Evolutionary conservation across 2,888 invertebrate species (phyloP), one percentile per base, ranked within the genome.

Genomic region (Osmoderma eremita): DNA sequence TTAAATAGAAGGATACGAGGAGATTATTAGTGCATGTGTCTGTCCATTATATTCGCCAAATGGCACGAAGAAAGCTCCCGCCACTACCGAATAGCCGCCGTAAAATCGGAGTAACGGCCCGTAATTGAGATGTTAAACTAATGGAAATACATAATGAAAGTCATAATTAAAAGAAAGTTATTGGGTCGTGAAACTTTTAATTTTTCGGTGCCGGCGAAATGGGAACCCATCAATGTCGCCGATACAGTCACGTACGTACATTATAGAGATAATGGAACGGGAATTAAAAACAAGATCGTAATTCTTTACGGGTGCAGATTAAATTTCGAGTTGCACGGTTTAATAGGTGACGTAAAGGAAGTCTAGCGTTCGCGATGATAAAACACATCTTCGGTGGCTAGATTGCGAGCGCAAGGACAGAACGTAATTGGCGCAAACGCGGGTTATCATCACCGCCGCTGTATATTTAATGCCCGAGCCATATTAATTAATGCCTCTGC

Each of bases 51-150:
- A 30, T 30, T 30, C 30, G 30, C 30, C 30, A 30, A 8, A 45
- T 45, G 15, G 15, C 15, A 13, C 18, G 15, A 2, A 13, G 15
- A 45, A 45, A 13, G 18, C 15, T 17, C 13, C 45, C 18, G 15
- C 18, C 15, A 6, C 13, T 13, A 56, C n/a, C 22, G 42, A 42
- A 42, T 42, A 12, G 15, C 30, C 6, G n/a, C 24, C 15, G 24
- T 58, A 58, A 58, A 58, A 58, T 22, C 15, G 24, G 24, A 42
- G 41, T 58, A 42, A 58, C 20, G 24, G 8, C 42, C 22, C n/a
- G 56, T 42, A 58, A 58, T 58, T 24, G 13, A 24, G 56, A 58
- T 58, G 56, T 58, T 24, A 58, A 58, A 63, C 18, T 53, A 53
- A 63, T 51, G 51, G 53, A 53, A 50, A 63, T 51, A 51, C 41